Conservation (phyloP, 1,140 invertebrate species). For the Batillaria attramentaria region DNA sequence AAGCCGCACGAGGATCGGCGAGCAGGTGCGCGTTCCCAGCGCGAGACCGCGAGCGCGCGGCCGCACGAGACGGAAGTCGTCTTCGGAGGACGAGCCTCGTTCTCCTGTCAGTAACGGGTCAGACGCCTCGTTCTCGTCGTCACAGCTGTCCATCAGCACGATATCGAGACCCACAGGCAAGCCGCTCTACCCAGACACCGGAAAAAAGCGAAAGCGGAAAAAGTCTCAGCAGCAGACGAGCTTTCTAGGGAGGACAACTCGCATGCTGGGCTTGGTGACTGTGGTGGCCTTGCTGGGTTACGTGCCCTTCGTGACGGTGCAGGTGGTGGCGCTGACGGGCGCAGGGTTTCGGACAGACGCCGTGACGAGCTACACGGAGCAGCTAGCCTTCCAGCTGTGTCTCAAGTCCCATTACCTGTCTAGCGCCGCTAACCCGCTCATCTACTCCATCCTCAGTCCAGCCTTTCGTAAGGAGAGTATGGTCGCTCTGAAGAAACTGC, state of each 20-base stretch:
- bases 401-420: conserved; percentile 36
- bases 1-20: conserved; percentile 29
- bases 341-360: conserved; percentile 17
- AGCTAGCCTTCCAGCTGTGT: conserved; percentile 34
- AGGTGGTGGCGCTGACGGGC: conserved; percentile 24
- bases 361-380: conserved; percentile 19
- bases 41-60: neutral
- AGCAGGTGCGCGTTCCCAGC: conserved; percentile 23
- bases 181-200: neutral
- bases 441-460: conserved; percentile 36
- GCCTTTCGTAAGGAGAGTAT: conserved; percentile 36
- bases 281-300: conserved; percentile 31
- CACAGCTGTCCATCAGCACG: conserved; percentile 21
- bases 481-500: conserved; percentile 26
- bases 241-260: conserved; percentile 24
- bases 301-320: conserved; percentile 34
- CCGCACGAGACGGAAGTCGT: neutral
- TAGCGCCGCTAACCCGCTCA: conserved; percentile 40
- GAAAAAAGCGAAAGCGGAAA: neutral
- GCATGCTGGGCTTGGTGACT: conserved; percentile 39
- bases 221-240: neutral
- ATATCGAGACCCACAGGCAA: neutral
- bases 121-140: neutral
- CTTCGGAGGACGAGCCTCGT: neutral
- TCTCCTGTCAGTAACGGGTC: conserved; percentile 8